Evolutionary conservation across 2,113 vertebrate genomes (phyloP).

Genomic region (Glaucomys volans): DNA sequence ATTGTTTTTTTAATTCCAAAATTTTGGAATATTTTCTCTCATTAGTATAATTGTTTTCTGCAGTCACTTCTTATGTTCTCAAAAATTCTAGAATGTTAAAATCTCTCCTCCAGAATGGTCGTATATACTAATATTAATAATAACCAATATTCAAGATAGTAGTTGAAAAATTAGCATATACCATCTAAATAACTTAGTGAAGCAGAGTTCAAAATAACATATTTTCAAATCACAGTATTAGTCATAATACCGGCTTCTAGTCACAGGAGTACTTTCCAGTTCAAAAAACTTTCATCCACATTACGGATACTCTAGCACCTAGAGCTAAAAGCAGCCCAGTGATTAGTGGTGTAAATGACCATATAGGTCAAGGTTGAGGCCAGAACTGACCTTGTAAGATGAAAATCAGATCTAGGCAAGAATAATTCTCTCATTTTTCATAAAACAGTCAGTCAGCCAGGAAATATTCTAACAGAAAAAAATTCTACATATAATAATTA

Average conservation of each 20-base stretch:
- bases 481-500: background rate
- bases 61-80: constrained; percentile 9
- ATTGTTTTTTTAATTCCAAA: constrained; percentile 34
- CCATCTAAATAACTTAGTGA: constrained; percentile 14
- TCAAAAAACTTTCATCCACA: background rate
- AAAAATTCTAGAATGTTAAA: constrained; percentile 57
- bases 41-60: background rate
- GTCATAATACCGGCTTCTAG: background rate
- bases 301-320: background rate
- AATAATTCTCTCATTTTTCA: background rate
- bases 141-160: background rate
- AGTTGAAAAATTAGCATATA: constrained; percentile 33
- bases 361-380: background rate
- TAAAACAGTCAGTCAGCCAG: background rate
- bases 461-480: background rate
- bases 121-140: constrained; percentile 30
- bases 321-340: background rate
- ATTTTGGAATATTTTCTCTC: background rate
- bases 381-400: background rate
- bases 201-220: background rate
- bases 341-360: background rate
- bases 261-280: background rate
- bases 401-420: background rate
- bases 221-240: background rate
- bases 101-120: background rate